Percentiles rank a stretch among this genome's conserved stretches.
phyloP scores from a whole-genome alignment of 2,113 vertebrate genomes.

The Garra rufa region DNA sequence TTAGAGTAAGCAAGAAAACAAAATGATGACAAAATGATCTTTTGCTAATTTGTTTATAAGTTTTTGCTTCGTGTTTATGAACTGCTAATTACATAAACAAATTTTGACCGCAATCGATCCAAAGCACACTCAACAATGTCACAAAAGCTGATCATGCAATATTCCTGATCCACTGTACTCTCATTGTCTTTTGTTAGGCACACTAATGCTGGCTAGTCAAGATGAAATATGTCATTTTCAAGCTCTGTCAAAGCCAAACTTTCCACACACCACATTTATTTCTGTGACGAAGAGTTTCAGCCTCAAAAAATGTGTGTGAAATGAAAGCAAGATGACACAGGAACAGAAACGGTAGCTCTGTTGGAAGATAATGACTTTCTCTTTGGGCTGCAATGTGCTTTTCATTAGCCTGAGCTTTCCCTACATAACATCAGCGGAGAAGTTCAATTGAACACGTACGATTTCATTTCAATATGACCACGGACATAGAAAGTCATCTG shows the following conservation, averaged over 20 bases:
- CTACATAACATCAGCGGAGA: slow-evolving; percentile 12
- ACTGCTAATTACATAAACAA: slow-evolving; percentile 22
- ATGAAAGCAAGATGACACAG: slow-evolving; percentile 24
- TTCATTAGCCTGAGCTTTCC: slow-evolving; percentile 37
- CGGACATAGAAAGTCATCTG: slow-evolving; percentile 2
- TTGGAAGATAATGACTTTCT: slow-evolving; percentile 34
- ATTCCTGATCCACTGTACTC: background rate
- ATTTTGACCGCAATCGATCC: background rate
- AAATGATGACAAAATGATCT: slow-evolving; percentile 20
- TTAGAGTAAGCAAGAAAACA: background rate
- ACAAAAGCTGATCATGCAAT: slow-evolving; percentile 31
- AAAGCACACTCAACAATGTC: background rate
- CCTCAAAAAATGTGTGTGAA: background rate
- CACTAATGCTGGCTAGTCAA: background rate
- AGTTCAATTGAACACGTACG: slow-evolving; percentile 1
- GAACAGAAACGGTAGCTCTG: background rate
- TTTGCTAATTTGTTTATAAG: slow-evolving; percentile 34
- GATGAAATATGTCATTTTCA: background rate
- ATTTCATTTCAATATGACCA: slow-evolving; percentile 26
- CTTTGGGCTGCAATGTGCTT: slow-evolving; percentile 33
- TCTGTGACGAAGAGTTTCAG: background rate
- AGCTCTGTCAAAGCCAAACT: background rate
- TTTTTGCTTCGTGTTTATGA: slow-evolving; percentile 19
- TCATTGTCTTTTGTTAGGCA: background rate
- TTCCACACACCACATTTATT: background rate